Percentiles rank a stretch among this genome's conserved stretches.
phyloP scores from a whole-genome alignment of 2,113 vertebrate species.

The Australoheros scitulus region DNA sequence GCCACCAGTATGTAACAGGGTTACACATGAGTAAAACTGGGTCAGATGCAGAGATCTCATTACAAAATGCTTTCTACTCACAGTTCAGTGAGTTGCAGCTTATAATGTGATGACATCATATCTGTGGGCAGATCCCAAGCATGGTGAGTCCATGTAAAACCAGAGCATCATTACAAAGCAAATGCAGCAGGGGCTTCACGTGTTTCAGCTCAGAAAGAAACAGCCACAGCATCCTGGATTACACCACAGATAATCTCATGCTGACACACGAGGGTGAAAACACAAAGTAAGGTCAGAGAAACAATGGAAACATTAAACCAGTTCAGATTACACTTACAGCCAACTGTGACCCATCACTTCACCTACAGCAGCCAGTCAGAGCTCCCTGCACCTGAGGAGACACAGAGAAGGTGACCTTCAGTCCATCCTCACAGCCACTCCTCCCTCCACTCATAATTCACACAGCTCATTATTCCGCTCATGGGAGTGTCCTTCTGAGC shows the following conservation, averaged over 20 bases:
- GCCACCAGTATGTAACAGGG: background rate
- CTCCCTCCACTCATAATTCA: conserved; percentile 23
- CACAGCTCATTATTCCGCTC: background rate
- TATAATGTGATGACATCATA: background rate
- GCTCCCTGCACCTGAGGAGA: conserved; percentile 27
- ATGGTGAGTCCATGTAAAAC: background rate
- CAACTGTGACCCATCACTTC: background rate
- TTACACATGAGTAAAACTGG: background rate
- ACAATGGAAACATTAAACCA: background rate
- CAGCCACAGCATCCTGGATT: background rate
- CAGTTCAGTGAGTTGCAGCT: background rate
- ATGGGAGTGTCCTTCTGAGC: background rate
- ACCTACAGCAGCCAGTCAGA: background rate
- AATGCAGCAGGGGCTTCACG: background rate
- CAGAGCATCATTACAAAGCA: background rate
- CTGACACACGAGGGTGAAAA: background rate
- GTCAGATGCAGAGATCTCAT: background rate
- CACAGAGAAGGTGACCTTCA: conserved; percentile 29
- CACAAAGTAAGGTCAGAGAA: too few species aligned
- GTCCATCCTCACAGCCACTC: background rate
- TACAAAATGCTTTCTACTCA: background rate
- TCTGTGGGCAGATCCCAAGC: background rate
- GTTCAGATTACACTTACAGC: background rate
- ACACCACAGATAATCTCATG: background rate
- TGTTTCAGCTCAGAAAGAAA: background rate